Percentiles rank a stretch among this genome's conserved stretches.
Evolutionary conservation across 2,113 vertebrate species (phyloP).

Genomic region (Muntiacus reevesi): DNA sequence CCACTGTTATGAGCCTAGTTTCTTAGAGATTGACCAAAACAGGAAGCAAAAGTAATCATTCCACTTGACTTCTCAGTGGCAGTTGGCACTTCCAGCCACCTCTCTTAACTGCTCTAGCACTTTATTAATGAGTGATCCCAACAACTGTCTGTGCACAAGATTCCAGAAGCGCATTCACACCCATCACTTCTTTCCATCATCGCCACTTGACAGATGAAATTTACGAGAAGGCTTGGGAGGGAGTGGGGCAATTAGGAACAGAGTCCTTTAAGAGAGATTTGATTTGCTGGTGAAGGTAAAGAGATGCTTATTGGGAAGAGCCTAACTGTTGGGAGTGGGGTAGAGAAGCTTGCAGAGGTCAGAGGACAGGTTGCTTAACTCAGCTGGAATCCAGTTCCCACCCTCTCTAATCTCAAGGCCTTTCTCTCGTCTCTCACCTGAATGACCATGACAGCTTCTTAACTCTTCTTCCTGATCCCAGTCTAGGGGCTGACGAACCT

Average conservation of each 20-base stretch:
- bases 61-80: neutral
- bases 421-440: neutral
- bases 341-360: neutral
- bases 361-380: neutral
- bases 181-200: neutral
- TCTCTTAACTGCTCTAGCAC: neutral
- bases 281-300: neutral
- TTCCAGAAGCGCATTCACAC: neutral
- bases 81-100: neutral
- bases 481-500: neutral
- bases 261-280: neutral
- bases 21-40: constrained; percentile 1
- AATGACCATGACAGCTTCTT: neutral
- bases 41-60: neutral
- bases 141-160: neutral
- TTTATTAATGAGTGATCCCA: neutral
- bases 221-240: neutral
- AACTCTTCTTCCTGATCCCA: neutral
- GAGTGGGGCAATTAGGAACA: neutral
- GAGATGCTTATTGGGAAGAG: neutral
- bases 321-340: neutral
- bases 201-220: neutral
- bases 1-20: neutral
- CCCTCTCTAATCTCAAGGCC: neutral
- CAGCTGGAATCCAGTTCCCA: neutral